Percentiles rank a stretch among this genome's conserved stretches.
Conservation (phyloP, 2,113 vertebrate species). For the Pantherophis guttatus region DNA sequence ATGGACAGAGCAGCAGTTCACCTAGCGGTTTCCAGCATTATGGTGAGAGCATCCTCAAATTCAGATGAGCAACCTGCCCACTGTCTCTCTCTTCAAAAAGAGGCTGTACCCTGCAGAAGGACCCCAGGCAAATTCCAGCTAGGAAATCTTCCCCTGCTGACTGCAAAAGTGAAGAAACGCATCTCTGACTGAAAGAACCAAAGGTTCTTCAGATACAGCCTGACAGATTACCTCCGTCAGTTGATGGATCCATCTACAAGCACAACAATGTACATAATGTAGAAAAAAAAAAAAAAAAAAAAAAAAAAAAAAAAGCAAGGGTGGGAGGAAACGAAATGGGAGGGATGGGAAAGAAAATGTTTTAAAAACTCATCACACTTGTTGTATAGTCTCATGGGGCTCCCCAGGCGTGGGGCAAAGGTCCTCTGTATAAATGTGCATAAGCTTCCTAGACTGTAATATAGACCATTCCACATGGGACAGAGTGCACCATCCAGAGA, state of each 20-base stretch:
- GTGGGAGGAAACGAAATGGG: background rate
- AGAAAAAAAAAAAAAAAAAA: constrained; percentile 46
- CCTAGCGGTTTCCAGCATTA: background rate
- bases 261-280: constrained; percentile 68
- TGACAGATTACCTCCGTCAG: constrained; percentile 4
- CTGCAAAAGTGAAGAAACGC: background rate
- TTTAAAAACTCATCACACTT: constrained; percentile 40
- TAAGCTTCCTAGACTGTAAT: constrained; percentile 36
- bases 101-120: background rate
- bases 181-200: background rate
- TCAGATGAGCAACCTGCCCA: background rate
- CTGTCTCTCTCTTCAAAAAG: background rate
- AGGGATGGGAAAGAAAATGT: constrained; percentile 10
- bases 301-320: background rate
- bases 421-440: constrained; percentile 36
- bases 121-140: background rate
- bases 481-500: background rate
- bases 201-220: background rate
- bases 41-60: background rate
- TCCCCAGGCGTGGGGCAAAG: background rate
- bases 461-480: constrained; percentile 28
- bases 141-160: background rate
- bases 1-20: background rate
- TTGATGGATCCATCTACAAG: constrained; percentile 43
- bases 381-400: constrained; percentile 2